Percentiles rank a stretch among this genome's conserved stretches.
These are phyloP conservation scores for Pelodytes ibericus DNA, from an alignment of 2,797 vertebrate genomes.

Conservation along the genomic window DNA sequence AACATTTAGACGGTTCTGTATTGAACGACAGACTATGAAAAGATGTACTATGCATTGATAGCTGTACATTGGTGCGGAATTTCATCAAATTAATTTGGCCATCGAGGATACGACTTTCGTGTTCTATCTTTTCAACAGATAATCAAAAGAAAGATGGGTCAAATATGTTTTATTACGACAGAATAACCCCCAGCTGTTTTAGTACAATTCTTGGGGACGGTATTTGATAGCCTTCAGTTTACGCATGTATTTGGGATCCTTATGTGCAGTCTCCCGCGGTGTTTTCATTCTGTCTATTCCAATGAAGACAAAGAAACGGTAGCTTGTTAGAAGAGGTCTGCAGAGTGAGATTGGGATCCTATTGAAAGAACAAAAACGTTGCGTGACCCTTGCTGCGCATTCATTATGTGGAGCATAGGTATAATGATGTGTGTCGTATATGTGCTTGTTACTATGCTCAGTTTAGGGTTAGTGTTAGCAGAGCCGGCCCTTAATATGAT, in stretches of 20 bases:
- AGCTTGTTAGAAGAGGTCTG: not conserved
- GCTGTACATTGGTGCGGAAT: not conserved
- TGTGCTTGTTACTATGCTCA: too few relatives aligned
- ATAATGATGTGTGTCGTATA: too few relatives aligned
- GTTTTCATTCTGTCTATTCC: slow-evolving; percentile 18
- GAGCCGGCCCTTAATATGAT: too few relatives aligned
- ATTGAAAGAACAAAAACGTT: too few relatives aligned
- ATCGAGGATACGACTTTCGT: slow-evolving; percentile 10
- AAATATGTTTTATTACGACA: slow-evolving; percentile 22
- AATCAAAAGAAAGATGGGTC: slow-evolving; percentile 21
- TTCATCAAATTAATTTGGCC: slow-evolving; percentile 8
- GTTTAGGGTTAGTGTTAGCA: too few relatives aligned
- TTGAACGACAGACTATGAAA: too few relatives aligned
- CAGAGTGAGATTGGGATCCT: too few relatives aligned
- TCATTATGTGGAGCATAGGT: too few relatives aligned
- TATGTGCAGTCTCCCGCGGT: slow-evolving; percentile 15
- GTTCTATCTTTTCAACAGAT: slow-evolving; percentile 32
- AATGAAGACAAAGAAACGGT: slow-evolving; percentile 30
- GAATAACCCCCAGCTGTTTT: slow-evolving; percentile 48
- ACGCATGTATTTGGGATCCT: slow-evolving; percentile 3
- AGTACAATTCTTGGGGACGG: slow-evolving; percentile 16
- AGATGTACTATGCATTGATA: not conserved
- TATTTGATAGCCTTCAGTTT: slow-evolving; percentile 30
- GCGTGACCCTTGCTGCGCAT: too few relatives aligned
- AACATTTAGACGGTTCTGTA: too few relatives aligned